phyloP scores from a whole-genome alignment of 2,113 vertebrate genomes.

The mouse (Mus musculus) region DNA sequence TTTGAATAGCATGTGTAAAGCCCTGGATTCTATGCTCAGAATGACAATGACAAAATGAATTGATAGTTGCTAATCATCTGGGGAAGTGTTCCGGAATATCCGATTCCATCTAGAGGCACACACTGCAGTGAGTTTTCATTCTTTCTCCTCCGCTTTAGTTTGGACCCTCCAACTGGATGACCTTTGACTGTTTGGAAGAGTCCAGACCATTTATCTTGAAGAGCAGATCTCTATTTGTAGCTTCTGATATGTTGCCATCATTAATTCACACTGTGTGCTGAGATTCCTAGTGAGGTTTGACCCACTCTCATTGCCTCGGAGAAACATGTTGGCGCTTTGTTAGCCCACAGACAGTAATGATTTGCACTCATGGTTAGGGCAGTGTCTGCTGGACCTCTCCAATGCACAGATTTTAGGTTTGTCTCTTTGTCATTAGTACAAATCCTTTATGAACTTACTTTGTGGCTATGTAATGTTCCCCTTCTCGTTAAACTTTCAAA shows the following conservation, averaged over 20 bases:
- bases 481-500: background rate
- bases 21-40: background rate
- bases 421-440: background rate
- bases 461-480: background rate
- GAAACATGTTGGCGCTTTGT: background rate
- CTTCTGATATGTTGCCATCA: background rate
- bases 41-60: background rate
- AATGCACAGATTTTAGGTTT: background rate
- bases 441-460: background rate
- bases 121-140: background rate
- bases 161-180: background rate
- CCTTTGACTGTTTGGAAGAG: conserved; percentile 21
- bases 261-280: background rate
- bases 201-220: background rate
- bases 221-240: background rate
- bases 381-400: background rate
- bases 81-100: background rate
- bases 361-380: background rate
- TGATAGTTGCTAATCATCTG: background rate
- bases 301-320: background rate
- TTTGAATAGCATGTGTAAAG: background rate
- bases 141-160: background rate
- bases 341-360: background rate
- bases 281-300: background rate
- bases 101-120: background rate